These are phyloP conservation scores for Gila orcuttii DNA, from an alignment of 2,113 vertebrate species.

Conservation along the genomic window DNA sequence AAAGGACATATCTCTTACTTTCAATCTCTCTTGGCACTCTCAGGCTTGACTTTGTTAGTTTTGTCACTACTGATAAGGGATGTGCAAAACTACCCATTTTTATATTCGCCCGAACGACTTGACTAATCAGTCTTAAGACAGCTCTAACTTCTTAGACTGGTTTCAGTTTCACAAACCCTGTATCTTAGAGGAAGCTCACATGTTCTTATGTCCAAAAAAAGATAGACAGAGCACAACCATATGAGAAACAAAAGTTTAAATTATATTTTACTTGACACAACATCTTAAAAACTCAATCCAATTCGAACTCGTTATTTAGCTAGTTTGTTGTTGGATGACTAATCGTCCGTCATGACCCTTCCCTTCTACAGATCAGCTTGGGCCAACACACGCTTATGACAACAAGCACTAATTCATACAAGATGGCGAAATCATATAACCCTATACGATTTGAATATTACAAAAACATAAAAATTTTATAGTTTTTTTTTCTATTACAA, in stretches of 20 bases:
- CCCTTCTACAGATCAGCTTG: neutral
- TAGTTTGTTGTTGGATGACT: no score
- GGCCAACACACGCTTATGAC: neutral
- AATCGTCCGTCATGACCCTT: no score
- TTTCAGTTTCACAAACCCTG: neutral
- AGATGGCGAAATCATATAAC: neutral
- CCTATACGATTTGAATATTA: neutral
- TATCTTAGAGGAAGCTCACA: neutral
- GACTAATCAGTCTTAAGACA: neutral
- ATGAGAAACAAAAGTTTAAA: no score
- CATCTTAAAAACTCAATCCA: no score
- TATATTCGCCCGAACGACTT: neutral
- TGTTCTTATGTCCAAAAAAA: neutral
- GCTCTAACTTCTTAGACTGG: neutral
- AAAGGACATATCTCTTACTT: constrained; percentile 16
- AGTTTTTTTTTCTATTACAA: neutral
- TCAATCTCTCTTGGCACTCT: neutral
- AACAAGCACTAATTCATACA: neutral
- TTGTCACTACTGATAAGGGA: neutral
- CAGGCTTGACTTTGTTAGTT: neutral
- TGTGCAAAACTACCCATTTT: neutral
- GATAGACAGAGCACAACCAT: no score
- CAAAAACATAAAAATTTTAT: neutral
- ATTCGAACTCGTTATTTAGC: no score
- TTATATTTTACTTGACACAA: no score